Evolutionary conservation across 2,888 invertebrate genomes (phyloP), one percentile per base, ranked within the genome.

Genomic region (Polydrusus pterygomalis): DNA sequence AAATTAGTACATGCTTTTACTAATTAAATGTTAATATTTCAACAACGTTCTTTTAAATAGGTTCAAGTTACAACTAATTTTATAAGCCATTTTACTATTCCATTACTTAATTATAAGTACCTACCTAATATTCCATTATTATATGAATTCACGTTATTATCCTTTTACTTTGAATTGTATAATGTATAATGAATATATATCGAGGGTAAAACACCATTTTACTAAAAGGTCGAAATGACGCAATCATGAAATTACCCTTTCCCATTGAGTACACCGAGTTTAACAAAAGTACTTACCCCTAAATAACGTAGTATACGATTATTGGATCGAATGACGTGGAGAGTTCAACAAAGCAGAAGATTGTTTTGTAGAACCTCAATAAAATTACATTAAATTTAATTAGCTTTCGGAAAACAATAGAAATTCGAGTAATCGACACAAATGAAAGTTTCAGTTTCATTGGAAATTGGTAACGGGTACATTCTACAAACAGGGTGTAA

Each of bases 361-460:
- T 64, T 64, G 63, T 45, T 64, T 64, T 40, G 63, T 25, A 15
- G 63, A 64, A 64, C 25, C 63, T 64, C 45, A 47, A 64, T 64
- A 64, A 45, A 64, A 47, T 68, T 68, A 30, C 68, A 69, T 69
- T 69, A 54, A 69, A 69, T 69, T 69, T 69, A 69, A 69, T 69
- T 69, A 69, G 56, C 40, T 56, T 45, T 56, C 20, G 43, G 9
- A 40, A 40, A 58, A 69, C 56, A 56, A 56, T 58, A 56, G 56
- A 40, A 69, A 69, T 56, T 17, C 40, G n/a, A n/a, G n/a, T n/a
- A n/a, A n/a, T n/a, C n/a, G 43, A 58, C 56, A 58, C 56, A 69
- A 69, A 43, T 54, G 43, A 69, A 56, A 40, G 58, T 69, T 40
- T 45, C 15, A 20, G 34, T 34, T 34, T 34, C 34, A 10, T 3